Evolutionary conservation across 2,797 vertebrate genomes (phyloP).

Genomic region (Rhodeus uyekii): DNA sequence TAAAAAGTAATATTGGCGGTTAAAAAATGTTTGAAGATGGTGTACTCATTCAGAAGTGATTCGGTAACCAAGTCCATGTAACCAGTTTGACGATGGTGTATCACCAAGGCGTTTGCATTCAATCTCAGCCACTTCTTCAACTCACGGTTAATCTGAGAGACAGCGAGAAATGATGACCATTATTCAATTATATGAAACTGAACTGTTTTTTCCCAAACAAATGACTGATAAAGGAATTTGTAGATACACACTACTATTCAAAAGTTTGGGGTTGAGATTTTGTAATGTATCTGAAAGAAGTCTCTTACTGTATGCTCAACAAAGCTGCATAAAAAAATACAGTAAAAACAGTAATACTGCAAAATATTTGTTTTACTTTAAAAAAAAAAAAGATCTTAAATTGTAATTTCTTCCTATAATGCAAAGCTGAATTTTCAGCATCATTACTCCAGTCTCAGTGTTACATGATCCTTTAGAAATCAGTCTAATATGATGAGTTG

Average conservation of each 20-base stretch:
- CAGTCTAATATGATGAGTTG: no score
- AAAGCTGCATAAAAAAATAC: neutral
- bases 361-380: no score
- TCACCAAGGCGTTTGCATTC: constrained; percentile 10
- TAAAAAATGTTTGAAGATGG: neutral
- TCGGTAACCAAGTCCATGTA: constrained; percentile 47
- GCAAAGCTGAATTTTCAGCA: no score
- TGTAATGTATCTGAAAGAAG: neutral
- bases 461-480: no score
- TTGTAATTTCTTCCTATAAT: no score
- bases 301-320: neutral
- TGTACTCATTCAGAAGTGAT: constrained; percentile 42
- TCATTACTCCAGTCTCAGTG: no score
- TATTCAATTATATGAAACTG: neutral
- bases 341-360: neutral
- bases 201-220: neutral
- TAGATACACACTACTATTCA: neutral
- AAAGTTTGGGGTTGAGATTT: neutral
- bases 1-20: neutral
- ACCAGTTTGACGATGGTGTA: constrained; percentile 49
- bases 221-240: neutral
- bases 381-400: no score
- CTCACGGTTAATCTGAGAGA: constrained; percentile 42
- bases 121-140: constrained; percentile 24
- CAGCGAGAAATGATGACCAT: neutral